A percentile compares a stretch with the other conserved stretches of the same genome.
These are phyloP conservation scores for Anhinga rufa DNA, from an alignment of 2,113 vertebrate genomes.

Conservation along the genomic window DNA sequence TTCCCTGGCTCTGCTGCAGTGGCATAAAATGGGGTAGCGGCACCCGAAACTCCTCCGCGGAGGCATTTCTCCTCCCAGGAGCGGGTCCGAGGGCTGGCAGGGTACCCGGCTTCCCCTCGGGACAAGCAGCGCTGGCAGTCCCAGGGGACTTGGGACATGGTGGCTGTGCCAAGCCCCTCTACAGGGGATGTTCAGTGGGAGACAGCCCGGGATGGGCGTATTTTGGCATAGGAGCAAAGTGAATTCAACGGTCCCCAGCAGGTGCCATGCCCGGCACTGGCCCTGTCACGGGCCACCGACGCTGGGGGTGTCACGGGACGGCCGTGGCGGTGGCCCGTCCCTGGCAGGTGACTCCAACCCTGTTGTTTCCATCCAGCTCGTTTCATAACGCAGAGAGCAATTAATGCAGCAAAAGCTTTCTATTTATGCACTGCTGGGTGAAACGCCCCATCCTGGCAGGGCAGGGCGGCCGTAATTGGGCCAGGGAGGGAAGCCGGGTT, in stretches of 20 bases:
- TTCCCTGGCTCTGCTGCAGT: neutral
- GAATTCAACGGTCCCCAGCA: fast-evolving
- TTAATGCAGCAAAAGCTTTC: conserved; percentile 59
- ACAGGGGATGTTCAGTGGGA: neutral
- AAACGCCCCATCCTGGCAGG: conserved; percentile 34
- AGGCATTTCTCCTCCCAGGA: neutral
- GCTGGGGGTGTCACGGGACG: neutral
- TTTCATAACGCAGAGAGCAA: conserved; percentile 56
- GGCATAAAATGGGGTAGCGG: neutral
- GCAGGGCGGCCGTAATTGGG: conserved; percentile 49
- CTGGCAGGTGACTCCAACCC: neutral
- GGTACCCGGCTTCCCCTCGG: neutral
- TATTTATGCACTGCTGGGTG: conserved; percentile 47
- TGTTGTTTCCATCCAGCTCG: conserved; percentile 24
- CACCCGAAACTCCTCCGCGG: neutral
- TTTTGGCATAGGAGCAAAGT: neutral
- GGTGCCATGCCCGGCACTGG: neutral
- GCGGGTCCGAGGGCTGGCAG: neutral
- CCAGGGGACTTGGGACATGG: fast-evolving
- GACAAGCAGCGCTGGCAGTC: neutral
- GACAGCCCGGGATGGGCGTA: neutral
- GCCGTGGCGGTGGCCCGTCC: neutral
- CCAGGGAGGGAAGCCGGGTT: conserved; percentile 21
- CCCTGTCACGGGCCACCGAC: neutral
- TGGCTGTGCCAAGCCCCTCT: neutral